Percentiles rank a stretch among this genome's conserved stretches.
phyloP scores from a whole-genome alignment of 2,888 invertebrate species.

The Dynastes hyllus region DNA sequence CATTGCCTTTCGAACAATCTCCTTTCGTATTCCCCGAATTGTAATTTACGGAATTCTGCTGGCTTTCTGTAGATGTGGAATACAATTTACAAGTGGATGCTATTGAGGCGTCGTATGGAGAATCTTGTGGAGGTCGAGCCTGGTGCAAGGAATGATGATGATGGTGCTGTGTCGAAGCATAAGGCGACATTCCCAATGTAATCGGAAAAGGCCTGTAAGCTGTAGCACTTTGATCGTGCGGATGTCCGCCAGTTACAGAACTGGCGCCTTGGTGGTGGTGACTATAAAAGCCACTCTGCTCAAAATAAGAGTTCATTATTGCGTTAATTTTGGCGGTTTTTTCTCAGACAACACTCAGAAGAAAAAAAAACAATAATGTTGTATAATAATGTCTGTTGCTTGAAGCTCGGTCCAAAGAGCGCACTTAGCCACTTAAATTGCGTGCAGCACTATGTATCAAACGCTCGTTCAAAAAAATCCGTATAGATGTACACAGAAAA shows the following conservation, averaged over 20 bases:
- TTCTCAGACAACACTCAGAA: slow-evolving; percentile 29
- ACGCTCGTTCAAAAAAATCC: slow-evolving; percentile 27
- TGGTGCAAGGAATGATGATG: slow-evolving; percentile 85
- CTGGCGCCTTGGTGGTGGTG: slow-evolving; percentile 88
- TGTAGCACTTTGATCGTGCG: slow-evolving; percentile 82
- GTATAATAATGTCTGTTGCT: neutral
- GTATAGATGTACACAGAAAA: slow-evolving; percentile 11
- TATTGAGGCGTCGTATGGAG: slow-evolving; percentile 93
- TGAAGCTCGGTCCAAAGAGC: slow-evolving; percentile 22
- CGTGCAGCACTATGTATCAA: slow-evolving; percentile 30
- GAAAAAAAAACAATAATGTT: neutral
- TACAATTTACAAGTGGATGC: slow-evolving; percentile 89
- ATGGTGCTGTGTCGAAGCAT: slow-evolving; percentile 80
- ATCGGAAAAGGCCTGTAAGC: slow-evolving; percentile 91
- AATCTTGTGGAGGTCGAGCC: slow-evolving; percentile 89
- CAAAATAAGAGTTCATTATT: slow-evolving; percentile 95
- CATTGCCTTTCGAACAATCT: slow-evolving; percentile 82
- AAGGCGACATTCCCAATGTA: slow-evolving; percentile 89
- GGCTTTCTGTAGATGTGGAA: slow-evolving; percentile 77
- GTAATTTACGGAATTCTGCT: slow-evolving; percentile 75
- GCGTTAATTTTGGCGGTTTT: slow-evolving; percentile 63
- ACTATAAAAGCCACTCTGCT: slow-evolving; percentile 96
- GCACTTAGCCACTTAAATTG: slow-evolving; percentile 42
- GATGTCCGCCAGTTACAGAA: slow-evolving; percentile 75
- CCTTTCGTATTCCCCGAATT: slow-evolving; percentile 78